These are phyloP conservation scores for Amblyornis subalaris DNA, from an alignment of 2,113 vertebrate genomes.

Conservation along the genomic window DNA sequence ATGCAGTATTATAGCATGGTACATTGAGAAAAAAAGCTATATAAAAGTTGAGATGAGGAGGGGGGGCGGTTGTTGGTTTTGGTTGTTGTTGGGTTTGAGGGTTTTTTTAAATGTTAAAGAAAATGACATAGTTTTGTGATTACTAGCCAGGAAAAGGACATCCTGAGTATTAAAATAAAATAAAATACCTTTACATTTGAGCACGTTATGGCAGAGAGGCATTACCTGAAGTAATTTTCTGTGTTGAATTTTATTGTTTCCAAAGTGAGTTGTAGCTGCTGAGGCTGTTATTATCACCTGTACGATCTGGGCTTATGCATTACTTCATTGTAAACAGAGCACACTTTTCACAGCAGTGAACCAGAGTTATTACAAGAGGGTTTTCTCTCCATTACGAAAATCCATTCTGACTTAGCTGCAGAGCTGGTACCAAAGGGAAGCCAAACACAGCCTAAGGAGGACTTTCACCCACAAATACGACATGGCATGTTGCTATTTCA, in stretches of 20 bases:
- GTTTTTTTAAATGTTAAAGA: not conserved
- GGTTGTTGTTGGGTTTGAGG: not conserved
- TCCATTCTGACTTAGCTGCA: not conserved
- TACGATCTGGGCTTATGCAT: not conserved
- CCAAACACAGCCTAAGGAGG: not conserved
- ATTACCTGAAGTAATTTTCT: not conserved
- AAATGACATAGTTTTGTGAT: not conserved
- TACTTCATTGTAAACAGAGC: not conserved
- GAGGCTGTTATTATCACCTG: not conserved
- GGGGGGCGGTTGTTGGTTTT: too few relatives aligned
- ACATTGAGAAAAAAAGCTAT: not conserved
- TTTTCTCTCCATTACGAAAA: constrained; percentile 9
- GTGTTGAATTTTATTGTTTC: not conserved
- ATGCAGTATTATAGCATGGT: not conserved
- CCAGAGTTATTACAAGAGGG: not conserved
- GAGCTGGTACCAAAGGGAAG: not conserved
- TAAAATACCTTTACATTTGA: not conserved
- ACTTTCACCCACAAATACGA: not conserved
- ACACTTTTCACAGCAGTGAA: not conserved
- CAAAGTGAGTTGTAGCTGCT: not conserved
- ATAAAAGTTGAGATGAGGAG: not conserved
- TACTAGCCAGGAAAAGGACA: not conserved
- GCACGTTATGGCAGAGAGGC: not conserved
- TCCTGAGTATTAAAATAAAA: not conserved
- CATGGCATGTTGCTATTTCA: not conserved